Conservation (phyloP, 2,888 invertebrate species). For the Neoaliturus tenellus region DNA sequence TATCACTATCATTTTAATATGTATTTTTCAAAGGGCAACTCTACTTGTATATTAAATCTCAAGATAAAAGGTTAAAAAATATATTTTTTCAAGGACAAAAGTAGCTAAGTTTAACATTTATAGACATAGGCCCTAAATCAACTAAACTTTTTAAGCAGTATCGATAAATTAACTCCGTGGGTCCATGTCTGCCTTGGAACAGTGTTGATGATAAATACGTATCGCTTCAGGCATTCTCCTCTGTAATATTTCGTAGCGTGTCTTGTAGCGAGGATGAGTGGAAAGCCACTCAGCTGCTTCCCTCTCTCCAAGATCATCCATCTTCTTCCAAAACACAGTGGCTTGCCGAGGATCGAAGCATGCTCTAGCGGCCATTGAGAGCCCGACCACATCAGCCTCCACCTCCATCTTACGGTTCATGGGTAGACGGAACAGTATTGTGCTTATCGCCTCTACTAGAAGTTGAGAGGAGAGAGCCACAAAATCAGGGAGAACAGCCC, state of each 20-base stretch:
- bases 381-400: slow-evolving; percentile 78
- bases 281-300: slow-evolving; percentile 70
- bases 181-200: neutral
- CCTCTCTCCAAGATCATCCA: slow-evolving; percentile 70
- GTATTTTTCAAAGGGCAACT: too few relatives aligned
- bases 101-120: too few relatives aligned
- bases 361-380: slow-evolving; percentile 76
- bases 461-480: slow-evolving; percentile 69
- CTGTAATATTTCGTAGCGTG: neutral
- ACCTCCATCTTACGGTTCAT: slow-evolving; percentile 75
- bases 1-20: too few relatives aligned
- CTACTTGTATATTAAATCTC: too few relatives aligned
- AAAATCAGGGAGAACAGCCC: slow-evolving; percentile 70
- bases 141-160: too few relatives aligned
- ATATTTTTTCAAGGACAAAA: too few relatives aligned
- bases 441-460: slow-evolving; percentile 72
- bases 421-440: slow-evolving; percentile 74
- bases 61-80: too few relatives aligned
- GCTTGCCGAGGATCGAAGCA: slow-evolving; percentile 76
- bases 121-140: too few relatives aligned
- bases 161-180: neutral
- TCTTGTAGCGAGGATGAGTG: slow-evolving; percentile 75
- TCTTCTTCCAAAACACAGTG: slow-evolving; percentile 75
- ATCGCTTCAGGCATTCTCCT: neutral
- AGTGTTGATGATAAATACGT: neutral